Percentiles rank a stretch among this genome's conserved stretches.
These are phyloP conservation scores for Elmis aenea DNA, from an alignment of 2,888 invertebrate genomes.

Conservation along the genomic window DNA sequence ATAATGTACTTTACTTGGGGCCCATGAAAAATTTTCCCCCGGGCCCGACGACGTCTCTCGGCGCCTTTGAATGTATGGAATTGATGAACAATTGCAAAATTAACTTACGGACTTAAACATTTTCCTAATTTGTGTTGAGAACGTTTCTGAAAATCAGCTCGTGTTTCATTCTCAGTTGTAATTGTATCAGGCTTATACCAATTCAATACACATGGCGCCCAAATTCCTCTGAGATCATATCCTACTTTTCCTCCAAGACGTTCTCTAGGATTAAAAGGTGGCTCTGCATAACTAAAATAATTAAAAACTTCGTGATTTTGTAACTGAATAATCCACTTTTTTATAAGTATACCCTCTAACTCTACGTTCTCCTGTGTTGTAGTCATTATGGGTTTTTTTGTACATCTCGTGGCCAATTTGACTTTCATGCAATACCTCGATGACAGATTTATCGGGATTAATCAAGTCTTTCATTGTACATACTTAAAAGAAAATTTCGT, in stretches of 20 bases:
- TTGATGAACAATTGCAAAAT: not conserved
- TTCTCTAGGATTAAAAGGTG: conserved; percentile 45
- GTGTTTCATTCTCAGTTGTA: conserved; percentile 43
- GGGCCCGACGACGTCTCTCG: too few species aligned
- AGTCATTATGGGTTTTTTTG: conserved; percentile 48
- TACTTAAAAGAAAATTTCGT: conserved; percentile 27
- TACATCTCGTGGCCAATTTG: conserved; percentile 46
- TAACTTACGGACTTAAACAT: conserved; percentile 47
- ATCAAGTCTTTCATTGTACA: conserved; percentile 38
- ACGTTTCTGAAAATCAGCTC: conserved; percentile 44
- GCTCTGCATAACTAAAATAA: conserved; percentile 38
- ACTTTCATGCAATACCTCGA: conserved; percentile 40
- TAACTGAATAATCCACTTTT: too few species aligned
- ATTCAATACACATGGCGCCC: conserved; percentile 44
- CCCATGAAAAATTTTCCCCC: too few species aligned
- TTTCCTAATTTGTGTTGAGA: conserved; percentile 44
- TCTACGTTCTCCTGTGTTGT: conserved; percentile 45
- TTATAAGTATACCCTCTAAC: conserved; percentile 37
- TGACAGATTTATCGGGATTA: conserved; percentile 43
- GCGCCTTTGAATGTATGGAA: too few species aligned
- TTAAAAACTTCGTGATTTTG: too few species aligned
- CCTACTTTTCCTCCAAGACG: conserved; percentile 48
- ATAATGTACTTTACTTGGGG: too few species aligned
- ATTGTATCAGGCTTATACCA: conserved; percentile 43
- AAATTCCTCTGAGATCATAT: conserved; percentile 49